These are phyloP conservation scores for Serrognathus titanus DNA, from an alignment of 2,888 invertebrate species.

Conservation along the genomic window DNA sequence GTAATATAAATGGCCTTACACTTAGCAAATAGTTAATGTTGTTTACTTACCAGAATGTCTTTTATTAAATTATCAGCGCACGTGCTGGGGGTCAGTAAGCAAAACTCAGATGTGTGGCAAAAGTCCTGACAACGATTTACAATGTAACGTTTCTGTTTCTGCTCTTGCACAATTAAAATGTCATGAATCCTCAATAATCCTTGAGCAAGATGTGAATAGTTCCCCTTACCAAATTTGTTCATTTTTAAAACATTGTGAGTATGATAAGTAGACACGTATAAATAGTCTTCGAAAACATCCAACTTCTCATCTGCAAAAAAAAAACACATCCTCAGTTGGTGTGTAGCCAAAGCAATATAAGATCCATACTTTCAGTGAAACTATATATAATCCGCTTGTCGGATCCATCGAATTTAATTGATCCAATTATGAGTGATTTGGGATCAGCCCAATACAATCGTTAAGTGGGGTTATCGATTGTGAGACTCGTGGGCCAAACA, in stretches of 20 bases:
- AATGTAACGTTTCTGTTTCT: constrained; percentile 59
- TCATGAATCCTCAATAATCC: constrained; percentile 60
- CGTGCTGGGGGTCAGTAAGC: constrained; percentile 44
- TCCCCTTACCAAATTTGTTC: constrained; percentile 64
- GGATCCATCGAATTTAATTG: constrained; percentile 64
- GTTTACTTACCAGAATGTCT: constrained; percentile 39
- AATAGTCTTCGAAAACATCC: constrained; percentile 69
- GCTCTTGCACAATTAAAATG: constrained; percentile 64
- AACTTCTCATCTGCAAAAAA: constrained; percentile 55
- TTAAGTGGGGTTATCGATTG: constrained; percentile 70
- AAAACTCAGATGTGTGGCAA: constrained; percentile 64
- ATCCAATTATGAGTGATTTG: constrained; percentile 71
- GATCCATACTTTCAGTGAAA: constrained; percentile 51
- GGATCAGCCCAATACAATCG: constrained; percentile 82
- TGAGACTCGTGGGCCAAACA: constrained; percentile 72
- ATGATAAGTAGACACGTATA: constrained; percentile 65
- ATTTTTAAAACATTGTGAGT: constrained; percentile 61
- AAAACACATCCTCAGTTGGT: neutral
- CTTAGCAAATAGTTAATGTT: neutral
- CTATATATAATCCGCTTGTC: constrained; percentile 59
- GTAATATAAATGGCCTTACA: constrained; percentile 38
- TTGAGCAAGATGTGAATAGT: constrained; percentile 55
- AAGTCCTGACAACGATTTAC: constrained; percentile 59
- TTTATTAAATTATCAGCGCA: constrained; percentile 46
- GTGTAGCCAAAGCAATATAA: neutral